Percentiles rank a stretch among this genome's conserved stretches.
Conservation (phyloP, 2,888 invertebrate species). For the Limnephilus auricula region DNA sequence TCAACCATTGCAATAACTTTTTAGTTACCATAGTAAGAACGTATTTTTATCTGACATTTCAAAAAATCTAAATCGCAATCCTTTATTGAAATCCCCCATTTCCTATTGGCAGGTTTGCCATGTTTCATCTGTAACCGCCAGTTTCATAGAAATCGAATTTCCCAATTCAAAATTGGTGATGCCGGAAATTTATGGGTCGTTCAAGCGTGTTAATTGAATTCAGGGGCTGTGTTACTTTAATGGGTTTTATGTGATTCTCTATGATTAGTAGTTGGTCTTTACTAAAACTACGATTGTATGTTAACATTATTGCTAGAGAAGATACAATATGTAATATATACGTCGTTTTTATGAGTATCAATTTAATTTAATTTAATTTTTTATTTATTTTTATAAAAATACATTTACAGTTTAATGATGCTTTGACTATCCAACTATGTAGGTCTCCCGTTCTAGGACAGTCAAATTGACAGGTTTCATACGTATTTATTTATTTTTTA, state of each 20-base stretch:
- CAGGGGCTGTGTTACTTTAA: background rate
- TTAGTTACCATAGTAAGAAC: background rate
- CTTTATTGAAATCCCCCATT: background rate
- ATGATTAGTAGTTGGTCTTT: background rate
- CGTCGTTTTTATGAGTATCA: too few species aligned
- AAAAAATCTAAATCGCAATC: background rate
- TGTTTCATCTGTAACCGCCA: background rate
- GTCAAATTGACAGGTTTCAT: too few species aligned
- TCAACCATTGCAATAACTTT: too few species aligned
- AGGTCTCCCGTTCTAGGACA: too few species aligned
- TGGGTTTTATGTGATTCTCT: background rate
- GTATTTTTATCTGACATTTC: background rate
- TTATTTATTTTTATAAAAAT: too few species aligned
- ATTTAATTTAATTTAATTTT: too few species aligned
- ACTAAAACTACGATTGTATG: background rate
- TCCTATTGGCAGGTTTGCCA: background rate
- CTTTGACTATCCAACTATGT: too few species aligned
- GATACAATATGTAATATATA: too few species aligned
- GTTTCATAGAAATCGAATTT: background rate
- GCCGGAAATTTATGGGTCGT: background rate
- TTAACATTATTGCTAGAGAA: too few species aligned
- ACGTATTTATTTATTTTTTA: too few species aligned
- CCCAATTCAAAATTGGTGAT: background rate
- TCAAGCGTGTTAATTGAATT: background rate
- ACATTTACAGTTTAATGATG: too few species aligned